These are phyloP conservation scores for Sabatieria punctata DNA, from an alignment of 2,888 invertebrate genomes.

Conservation along the genomic window DNA sequence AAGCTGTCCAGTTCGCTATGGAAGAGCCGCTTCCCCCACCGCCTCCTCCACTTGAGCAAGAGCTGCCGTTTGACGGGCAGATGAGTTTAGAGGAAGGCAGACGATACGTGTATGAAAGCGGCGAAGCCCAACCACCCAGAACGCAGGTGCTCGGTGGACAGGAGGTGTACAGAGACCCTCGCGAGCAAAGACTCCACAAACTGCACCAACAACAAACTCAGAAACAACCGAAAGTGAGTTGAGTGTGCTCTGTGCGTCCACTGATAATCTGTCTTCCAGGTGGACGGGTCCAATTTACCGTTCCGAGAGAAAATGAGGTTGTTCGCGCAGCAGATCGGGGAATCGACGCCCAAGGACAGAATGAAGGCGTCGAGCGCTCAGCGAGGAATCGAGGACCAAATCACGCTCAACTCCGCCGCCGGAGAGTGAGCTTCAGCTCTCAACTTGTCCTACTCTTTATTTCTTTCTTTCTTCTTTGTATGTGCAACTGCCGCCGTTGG, in stretches of 20 bases:
- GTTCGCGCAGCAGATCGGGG: constrained; percentile 90
- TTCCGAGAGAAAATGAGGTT: constrained; percentile 99
- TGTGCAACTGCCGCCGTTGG: no score
- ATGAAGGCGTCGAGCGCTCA: constrained; percentile 88
- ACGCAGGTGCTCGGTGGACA: constrained; percentile 74
- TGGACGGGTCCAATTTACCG: constrained; percentile 57
- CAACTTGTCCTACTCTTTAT: not conserved
- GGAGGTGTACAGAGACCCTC: constrained; percentile 66
- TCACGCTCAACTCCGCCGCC: not conserved
- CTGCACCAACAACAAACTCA: constrained; percentile 13
- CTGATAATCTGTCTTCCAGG: constrained; percentile 3
- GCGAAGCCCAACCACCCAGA: constrained; percentile 11
- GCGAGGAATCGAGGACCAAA: constrained; percentile 57
- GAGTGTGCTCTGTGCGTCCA: not conserved
- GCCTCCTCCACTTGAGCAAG: no score
- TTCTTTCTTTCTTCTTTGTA: not conserved
- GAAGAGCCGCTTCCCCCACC: no score
- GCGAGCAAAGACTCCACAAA: constrained; percentile 40
- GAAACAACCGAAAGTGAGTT: constrained; percentile 13
- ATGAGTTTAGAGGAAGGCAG: no score
- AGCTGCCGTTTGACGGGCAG: no score
- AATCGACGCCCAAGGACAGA: constrained; percentile 77
- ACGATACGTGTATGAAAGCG: constrained; percentile 8
- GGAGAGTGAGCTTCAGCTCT: not conserved
- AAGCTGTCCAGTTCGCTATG: no score